Evolutionary conservation across 2,888 invertebrate genomes (phyloP), one percentile per base, ranked within the genome.

Genomic region (Apocheima hispidaria): DNA sequence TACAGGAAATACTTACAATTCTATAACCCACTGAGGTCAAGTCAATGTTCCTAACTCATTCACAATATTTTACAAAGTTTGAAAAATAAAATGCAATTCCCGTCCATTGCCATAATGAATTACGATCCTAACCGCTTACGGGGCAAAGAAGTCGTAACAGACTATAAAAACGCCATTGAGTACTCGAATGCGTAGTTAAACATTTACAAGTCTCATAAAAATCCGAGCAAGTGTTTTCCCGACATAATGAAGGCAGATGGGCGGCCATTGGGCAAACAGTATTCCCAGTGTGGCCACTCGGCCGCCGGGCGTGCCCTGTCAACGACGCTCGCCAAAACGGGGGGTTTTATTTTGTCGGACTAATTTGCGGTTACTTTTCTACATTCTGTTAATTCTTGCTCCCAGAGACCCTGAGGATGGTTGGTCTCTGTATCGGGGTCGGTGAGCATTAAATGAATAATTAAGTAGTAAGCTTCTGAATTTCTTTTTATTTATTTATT

Each of bases 361-460:
- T 84, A 85, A 86, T 87, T 86, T 84, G 83, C 82, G 83, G 83
- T 82, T 78, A 77, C 77, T 80, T 74, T 79, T 79, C 75, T 75
- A 75, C n/a, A n/a, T n/a, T n/a, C 68, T 76, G 73, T 75, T 75
- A 70, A 62, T 59, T 59, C 69, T 62, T 59, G 62, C 67, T 68
- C 72, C 60, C 69, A 73, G 73, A 77, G 75, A 78, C 77, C 77
- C 78, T 72, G 68, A 69, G 69, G 69, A 71, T 74, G 73, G 69
- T 72, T 62, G 70, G 63, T 71, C 67, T 64, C 54, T 63, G 58
- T 58, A 59, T 65, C 59, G 52, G 60, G 65, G 63, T 66, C 55
- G 55, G 50, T 66, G 40, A 65, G 56, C 56, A 63, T 63, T 55
- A 63, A 63, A 59, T 62, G 54, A 63, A 60, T 65, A 67, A 26